Base-by-base conservation (phyloP, 2,113 vertebrate species). In the Rana temporaria region DNA sequence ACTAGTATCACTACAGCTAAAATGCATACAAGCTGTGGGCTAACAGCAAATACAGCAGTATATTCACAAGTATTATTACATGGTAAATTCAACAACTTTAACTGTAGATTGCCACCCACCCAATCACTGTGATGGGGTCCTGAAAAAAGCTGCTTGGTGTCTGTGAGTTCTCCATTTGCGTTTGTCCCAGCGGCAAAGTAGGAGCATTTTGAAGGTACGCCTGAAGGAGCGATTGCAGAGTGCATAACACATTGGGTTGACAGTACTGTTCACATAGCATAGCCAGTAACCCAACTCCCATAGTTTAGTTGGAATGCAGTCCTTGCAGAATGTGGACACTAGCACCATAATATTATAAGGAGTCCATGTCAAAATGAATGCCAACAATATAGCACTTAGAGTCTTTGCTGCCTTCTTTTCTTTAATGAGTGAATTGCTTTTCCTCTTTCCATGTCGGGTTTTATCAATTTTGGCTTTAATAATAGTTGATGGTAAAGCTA, bases 341-440 rank as follows among this genome's bases (percentile, higher is more conserved):
- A 95, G 89, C 90, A 95, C 94, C 93, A 95, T 94, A 88, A 95
- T 94, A 88, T 95, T 95, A 86, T 95, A 95, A 0, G 94, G 94
- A 0, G 91, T 93, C 94, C 94, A 95, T 48, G 94, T 95, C 69
- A 95, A 82, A 84, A 95, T 93, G 85, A 95, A 95, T 26, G 93
- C 93, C 85, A 95, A 76, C 76, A 95, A 87, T 85, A 95, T 95
- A 74, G 94, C 93, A 4, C 93, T 92, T 77, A 95, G 87, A 4
- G 92, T 95, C 85, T 90, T 89, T 14, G 94, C 94, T 0, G 93
- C 94, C 84, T 95, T 95, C 87, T 93, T 94, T 87, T 95, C 94
- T 81, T 91, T 93, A 84, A 93, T 90, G 72, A 93, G 85, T 0
- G 90, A 92, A 84, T 85, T 89, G 57, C 86, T 93, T 84, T 90